Conservation (phyloP, 2,113 vertebrate species). For the Platichthys stellatus region DNA sequence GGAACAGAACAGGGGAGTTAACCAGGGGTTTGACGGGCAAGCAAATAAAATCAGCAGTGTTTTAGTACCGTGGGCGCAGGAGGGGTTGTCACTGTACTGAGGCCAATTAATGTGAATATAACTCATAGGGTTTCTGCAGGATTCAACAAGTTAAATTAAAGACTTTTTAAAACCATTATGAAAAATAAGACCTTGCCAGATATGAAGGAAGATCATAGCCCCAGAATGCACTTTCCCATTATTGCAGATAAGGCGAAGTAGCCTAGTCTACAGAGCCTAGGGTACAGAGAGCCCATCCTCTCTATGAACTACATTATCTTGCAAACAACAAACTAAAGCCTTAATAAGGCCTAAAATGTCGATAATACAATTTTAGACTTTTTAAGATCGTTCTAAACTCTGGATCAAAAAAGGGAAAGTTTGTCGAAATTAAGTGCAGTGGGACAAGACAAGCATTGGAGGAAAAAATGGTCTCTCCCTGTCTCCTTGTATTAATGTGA, state of each 20-base stretch:
- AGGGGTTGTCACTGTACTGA: constrained; percentile 21
- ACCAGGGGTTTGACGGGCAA: constrained; percentile 38
- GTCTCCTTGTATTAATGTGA: not conserved
- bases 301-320: not conserved
- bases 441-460: not conserved
- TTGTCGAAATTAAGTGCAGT: not conserved
- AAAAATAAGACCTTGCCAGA: not conserved
- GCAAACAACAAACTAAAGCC: not conserved
- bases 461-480: not conserved
- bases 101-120: constrained; percentile 8
- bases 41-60: constrained; percentile 39
- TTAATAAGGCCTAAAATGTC: not conserved
- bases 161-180: not conserved
- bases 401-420: constrained; percentile 16
- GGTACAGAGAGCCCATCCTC: too few species aligned
- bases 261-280: not conserved
- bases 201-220: not conserved
- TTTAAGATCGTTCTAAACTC: not conserved
- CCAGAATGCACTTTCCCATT: not conserved
- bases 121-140: not conserved
- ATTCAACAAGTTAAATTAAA: not conserved
- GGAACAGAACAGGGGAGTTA: constrained; percentile 39
- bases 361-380: too few species aligned
- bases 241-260: not conserved
- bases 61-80: constrained; percentile 5